A percentile compares a stretch with the other conserved stretches of the same genome.
phyloP scores from a whole-genome alignment of 2,113 vertebrate species.

The Fukomys damarensis region DNA sequence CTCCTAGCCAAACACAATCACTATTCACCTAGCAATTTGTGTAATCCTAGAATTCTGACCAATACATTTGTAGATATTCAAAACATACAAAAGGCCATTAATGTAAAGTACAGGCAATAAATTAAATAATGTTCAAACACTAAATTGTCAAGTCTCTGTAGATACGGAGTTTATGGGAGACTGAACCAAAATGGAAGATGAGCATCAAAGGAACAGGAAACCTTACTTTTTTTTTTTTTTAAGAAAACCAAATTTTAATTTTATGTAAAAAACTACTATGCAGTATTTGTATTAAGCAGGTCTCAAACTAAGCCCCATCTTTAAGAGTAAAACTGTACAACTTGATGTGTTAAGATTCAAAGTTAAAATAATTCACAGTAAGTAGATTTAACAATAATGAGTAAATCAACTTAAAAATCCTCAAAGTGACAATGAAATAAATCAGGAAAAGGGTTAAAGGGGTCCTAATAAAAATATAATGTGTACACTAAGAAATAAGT shows the following conservation, averaged over 20 bases:
- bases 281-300: not conserved
- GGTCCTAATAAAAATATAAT: too few relatives aligned
- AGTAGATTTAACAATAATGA: not conserved
- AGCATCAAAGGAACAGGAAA: not conserved
- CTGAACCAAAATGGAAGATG: constrained; percentile 33
- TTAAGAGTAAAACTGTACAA: constrained; percentile 4
- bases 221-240: not conserved
- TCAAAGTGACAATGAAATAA: constrained; percentile 42
- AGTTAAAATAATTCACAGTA: not conserved
- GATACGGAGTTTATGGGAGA: not conserved
- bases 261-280: constrained; percentile 26
- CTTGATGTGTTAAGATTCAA: not conserved
- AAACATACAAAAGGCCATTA: constrained; percentile 6
- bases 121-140: not conserved
- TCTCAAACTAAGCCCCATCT: not conserved
- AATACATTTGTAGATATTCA: not conserved
- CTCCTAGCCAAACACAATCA: constrained; percentile 13
- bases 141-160: constrained; percentile 47
- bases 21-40: not conserved
- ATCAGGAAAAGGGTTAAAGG: constrained; percentile 1
- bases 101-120: not conserved
- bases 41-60: constrained; percentile 44
- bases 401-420: not conserved
- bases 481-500: not conserved
- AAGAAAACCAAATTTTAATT: constrained; percentile 13